phyloP scores from a whole-genome alignment of 2,113 vertebrate species.

The Columbina picui region DNA sequence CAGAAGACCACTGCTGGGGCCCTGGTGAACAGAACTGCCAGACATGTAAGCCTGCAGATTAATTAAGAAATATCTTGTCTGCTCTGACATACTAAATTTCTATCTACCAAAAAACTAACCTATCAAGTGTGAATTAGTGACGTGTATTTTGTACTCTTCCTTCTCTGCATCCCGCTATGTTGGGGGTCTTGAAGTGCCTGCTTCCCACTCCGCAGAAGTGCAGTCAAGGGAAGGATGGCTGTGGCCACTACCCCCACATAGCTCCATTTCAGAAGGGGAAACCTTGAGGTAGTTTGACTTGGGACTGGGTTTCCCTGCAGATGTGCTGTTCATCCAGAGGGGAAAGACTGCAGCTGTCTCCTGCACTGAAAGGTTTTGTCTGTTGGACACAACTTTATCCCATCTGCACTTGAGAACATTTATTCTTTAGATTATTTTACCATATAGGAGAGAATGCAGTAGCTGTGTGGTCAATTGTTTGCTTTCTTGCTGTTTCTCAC shows the following conservation, averaged over 20 bases:
- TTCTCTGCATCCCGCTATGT: neutral
- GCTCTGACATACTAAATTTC: neutral
- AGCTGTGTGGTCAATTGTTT: neutral
- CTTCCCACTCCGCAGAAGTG: neutral
- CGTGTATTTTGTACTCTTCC: neutral
- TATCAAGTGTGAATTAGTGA: neutral
- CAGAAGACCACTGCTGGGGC: conserved; percentile 91
- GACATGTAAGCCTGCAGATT: conserved; percentile 81
- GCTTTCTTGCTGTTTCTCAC: neutral
- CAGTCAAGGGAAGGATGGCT: fast-evolving
- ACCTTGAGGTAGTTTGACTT: neutral
- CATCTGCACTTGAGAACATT: neutral
- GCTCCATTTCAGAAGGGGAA: neutral
- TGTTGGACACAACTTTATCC: neutral
- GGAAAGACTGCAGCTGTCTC: neutral
- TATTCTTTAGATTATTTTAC: neutral
- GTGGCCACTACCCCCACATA: fast-evolving
- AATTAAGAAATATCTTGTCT: neutral
- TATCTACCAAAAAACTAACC: neutral
- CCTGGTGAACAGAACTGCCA: conserved; percentile 89
- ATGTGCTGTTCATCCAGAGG: neutral
- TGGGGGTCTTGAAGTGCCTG: neutral
- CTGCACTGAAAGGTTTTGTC: neutral
- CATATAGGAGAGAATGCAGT: neutral
- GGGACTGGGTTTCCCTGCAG: neutral